Conservation (phyloP, 2,888 invertebrate genomes). For the Apodemia duryi region DNA sequence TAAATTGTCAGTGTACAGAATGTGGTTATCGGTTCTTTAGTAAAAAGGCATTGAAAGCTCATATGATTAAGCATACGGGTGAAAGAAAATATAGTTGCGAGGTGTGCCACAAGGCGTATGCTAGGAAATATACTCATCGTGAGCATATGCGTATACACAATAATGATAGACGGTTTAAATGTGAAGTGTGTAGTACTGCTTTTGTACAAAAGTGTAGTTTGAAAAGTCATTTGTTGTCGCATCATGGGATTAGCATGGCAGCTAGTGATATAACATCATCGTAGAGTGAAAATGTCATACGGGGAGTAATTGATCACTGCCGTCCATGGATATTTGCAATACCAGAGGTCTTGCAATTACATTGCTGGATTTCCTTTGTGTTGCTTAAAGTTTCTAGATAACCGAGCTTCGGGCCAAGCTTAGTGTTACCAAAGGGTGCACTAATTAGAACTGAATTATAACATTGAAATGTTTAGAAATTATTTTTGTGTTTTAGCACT, state of each 20-base stretch:
- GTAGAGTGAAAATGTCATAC: slow-evolving; percentile 10
- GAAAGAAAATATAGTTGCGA: slow-evolving; percentile 59
- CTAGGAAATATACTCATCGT: slow-evolving; percentile 52
- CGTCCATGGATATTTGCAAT: too few species aligned
- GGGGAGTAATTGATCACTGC: too few species aligned
- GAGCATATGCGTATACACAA: slow-evolving; percentile 68
- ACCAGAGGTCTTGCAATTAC: too few species aligned
- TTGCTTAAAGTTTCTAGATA: too few species aligned
- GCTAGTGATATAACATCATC: slow-evolving; percentile 48
- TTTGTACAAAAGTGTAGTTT: slow-evolving; percentile 68
- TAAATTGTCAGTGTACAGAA: slow-evolving; percentile 66
- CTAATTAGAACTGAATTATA: too few species aligned
- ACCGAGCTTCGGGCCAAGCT: too few species aligned
- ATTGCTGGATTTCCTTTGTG: too few species aligned
- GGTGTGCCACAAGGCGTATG: slow-evolving; percentile 64
- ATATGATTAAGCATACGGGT: slow-evolving; percentile 71
- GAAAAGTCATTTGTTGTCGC: slow-evolving; percentile 59
- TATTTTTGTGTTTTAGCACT: too few species aligned
- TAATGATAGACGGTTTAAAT: slow-evolving; percentile 60
- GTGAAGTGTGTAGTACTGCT: slow-evolving; percentile 49
- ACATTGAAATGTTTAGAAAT: too few species aligned
- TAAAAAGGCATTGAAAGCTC: slow-evolving; percentile 72
- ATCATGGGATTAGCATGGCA: slow-evolving; percentile 60
- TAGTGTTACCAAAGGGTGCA: too few species aligned
- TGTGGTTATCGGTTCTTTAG: slow-evolving; percentile 75